A percentile compares a stretch with the other conserved stretches of the same genome.
phyloP scores from a whole-genome alignment of 2,888 invertebrate species.

The Eupithecia inturbata region DNA sequence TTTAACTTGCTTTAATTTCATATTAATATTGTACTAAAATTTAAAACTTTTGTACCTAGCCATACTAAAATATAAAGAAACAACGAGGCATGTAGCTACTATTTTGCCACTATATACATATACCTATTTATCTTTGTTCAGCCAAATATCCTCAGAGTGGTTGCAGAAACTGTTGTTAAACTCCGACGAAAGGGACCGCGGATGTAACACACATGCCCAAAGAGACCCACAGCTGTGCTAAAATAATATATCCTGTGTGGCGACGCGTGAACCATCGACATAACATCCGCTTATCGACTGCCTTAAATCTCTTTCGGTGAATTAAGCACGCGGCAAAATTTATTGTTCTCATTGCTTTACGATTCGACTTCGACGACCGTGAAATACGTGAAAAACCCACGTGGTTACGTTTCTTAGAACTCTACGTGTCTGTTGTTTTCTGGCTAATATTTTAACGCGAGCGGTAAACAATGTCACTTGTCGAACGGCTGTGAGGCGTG shows the following conservation, averaged over 20 bases:
- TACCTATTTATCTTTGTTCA: too few relatives aligned
- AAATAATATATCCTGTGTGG: slow-evolving; percentile 45
- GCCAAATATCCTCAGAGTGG: background rate
- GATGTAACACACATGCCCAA: background rate
- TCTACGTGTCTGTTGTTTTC: slow-evolving; percentile 26
- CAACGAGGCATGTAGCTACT: background rate
- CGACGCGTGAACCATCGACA: slow-evolving; percentile 54
- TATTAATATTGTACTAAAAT: too few relatives aligned
- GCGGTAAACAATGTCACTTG: slow-evolving; percentile 41
- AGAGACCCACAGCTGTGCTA: slow-evolving; percentile 25
- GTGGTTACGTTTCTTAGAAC: slow-evolving; percentile 24
- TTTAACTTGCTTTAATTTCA: background rate
- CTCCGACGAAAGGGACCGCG: background rate
- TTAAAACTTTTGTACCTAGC: background rate
- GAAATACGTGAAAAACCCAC: slow-evolving; percentile 51
- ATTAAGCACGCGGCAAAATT: slow-evolving; percentile 63
- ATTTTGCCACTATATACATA: too few relatives aligned
- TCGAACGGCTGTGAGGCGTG: slow-evolving; percentile 30
- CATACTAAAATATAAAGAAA: background rate
- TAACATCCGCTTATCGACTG: slow-evolving; percentile 67
- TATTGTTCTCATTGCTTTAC: slow-evolving; percentile 58
- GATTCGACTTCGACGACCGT: slow-evolving; percentile 50
- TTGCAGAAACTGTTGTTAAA: background rate
- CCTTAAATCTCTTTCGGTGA: slow-evolving; percentile 70
- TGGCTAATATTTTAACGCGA: slow-evolving; percentile 44